These are phyloP conservation scores for Dolichopus griseipennis DNA, from an alignment of 2,888 invertebrate species.

Conservation along the genomic window DNA sequence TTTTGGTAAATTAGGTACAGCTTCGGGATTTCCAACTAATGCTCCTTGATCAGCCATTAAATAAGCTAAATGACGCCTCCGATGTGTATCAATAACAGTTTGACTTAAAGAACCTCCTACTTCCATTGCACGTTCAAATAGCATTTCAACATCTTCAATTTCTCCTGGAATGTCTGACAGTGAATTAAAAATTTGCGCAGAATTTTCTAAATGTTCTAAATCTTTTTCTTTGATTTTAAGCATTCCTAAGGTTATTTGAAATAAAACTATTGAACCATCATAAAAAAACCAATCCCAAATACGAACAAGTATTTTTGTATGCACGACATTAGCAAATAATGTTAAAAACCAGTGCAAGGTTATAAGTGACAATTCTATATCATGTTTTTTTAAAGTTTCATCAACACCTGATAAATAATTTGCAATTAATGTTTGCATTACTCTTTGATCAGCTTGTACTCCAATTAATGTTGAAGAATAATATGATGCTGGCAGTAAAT, in stretches of 20 bases:
- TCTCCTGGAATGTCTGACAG: constrained; percentile 86
- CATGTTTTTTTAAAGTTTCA: constrained; percentile 84
- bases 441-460: constrained; percentile 91
- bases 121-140: constrained; percentile 66
- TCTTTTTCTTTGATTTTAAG: constrained; percentile 78
- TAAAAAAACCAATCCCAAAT: constrained; percentile 97
- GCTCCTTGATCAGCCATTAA: constrained; percentile 95
- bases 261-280: constrained; percentile 88
- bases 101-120: constrained; percentile 77
- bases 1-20: constrained; percentile 83
- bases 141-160: constrained; percentile 47
- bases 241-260: constrained; percentile 91
- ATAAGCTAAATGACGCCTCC: constrained; percentile 86
- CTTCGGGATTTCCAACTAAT: constrained; percentile 82
- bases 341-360: constrained; percentile 97
- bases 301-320: constrained; percentile 83
- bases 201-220: constrained; percentile 79
- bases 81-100: constrained; percentile 65
- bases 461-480: constrained; percentile 89
- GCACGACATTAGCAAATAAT: constrained; percentile 90
- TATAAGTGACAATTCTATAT: constrained; percentile 89
- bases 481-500: constrained; percentile 92
- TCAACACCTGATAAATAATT: constrained; percentile 85
- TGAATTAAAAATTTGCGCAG: constrained; percentile 96
- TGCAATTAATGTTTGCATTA: constrained; percentile 83